Conservation (phyloP, 2,113 vertebrate species). For the Isurus oxyrinchus region DNA sequence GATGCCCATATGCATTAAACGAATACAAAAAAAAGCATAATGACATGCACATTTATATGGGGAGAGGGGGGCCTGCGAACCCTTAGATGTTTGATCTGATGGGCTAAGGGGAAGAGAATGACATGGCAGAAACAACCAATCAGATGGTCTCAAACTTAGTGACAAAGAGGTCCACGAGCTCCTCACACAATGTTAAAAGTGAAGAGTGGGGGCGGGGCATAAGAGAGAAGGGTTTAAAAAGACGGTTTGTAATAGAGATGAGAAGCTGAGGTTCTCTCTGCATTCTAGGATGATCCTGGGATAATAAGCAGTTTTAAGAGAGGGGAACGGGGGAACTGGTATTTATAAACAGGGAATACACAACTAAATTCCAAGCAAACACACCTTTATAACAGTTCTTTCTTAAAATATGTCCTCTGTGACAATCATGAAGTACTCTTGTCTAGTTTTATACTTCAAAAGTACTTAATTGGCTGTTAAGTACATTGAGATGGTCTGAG, state of each 20-base stretch:
- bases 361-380: background rate
- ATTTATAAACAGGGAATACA: background rate
- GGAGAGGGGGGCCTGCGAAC: too few relatives aligned
- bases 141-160: background rate
- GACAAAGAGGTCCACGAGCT: background rate
- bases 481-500: too few relatives aligned
- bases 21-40: too few relatives aligned
- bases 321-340: background rate
- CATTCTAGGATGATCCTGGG: background rate
- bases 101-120: background rate
- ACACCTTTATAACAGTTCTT: background rate
- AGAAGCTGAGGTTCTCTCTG: background rate
- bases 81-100: too few relatives aligned
- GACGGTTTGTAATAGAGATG: background rate
- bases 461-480: background rate
- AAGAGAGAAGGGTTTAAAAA: background rate
- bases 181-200: background rate
- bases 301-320: background rate
- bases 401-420: background rate
- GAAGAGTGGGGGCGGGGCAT: background rate
- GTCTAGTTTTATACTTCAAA: background rate
- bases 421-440: background rate
- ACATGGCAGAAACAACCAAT: background rate
- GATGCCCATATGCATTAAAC: too few relatives aligned
- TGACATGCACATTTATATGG: too few relatives aligned